Base-by-base conservation (phyloP, 2,113 vertebrate species). In the Hiodon tergisus region DNA sequence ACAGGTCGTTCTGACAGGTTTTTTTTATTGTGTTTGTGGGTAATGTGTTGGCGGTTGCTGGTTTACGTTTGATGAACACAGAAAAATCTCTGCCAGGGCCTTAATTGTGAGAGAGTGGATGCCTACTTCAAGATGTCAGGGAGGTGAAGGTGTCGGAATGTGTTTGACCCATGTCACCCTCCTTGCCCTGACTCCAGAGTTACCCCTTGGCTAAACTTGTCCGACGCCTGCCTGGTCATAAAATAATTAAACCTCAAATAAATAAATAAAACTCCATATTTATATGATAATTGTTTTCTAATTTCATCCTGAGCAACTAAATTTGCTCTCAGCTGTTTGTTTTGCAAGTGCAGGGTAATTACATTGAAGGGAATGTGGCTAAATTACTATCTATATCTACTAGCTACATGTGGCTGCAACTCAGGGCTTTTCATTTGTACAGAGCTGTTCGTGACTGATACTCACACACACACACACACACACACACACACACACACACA, bases 351-450 rank as follows among this genome's bases (percentile, higher is more conserved):
- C 5, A 14, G 71, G 66, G 60, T 80, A 73, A 80, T 80, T 76
- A 78, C 76, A 80, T 75, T 46, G 51, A 62, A 31, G 58, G 53
- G 66, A 76, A 78, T 72, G 69, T 65, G 50, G 76, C 69, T 53
- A 75, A 80, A 80, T 63, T 71, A 71, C 47, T 59, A 65, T 75
- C n/a, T n/a, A n/a, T n/a, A n/a, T n/a, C n/a, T n/a, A n/a, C n/a
- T n/a, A n/a, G n/a, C n/a, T 59, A 67, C 53, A 7, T 67, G 67
- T 67, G 70, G 71, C 14, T 16, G 48, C 48, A 31, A 54, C 65
- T 52, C 57, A 68, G 31, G 31, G 31, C 31, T 31, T 31, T 31
- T 31, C 0, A 31, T 31, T 31, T 31, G 31, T 31, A 31, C 31
- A 31, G 31, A 31, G 31, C 31, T 60, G 50, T 46, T 4, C 59